A percentile compares a stretch with the other conserved stretches of the same genome.
Conservation (phyloP, 2,888 invertebrate species). For the Uropetala carovei region DNA sequence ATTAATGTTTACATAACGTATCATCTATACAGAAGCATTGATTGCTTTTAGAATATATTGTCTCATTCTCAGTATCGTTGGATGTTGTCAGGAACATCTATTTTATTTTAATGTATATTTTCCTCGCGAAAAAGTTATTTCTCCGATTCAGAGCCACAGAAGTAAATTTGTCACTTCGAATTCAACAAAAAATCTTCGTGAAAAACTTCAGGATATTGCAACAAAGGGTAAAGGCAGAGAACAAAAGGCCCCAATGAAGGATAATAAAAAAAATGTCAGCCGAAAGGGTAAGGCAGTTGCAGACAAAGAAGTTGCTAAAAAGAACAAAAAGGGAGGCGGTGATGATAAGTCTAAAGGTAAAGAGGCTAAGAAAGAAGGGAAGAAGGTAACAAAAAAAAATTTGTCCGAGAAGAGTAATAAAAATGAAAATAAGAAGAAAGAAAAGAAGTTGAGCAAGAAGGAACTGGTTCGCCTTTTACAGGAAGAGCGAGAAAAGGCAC, state of each 20-base stretch:
- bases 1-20: no score
- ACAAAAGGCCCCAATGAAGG: conserved; percentile 73
- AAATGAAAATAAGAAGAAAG: conserved; percentile 65
- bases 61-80: no score
- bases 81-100: no score
- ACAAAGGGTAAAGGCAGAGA: conserved; percentile 75
- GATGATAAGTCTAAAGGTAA: conserved; percentile 74
- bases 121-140: no score
- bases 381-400: neutral
- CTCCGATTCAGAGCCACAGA: no score
- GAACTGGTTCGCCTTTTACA: conserved; percentile 50
- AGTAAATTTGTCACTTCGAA: no score
- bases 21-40: no score
- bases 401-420: conserved; percentile 61
- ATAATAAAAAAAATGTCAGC: conserved; percentile 74
- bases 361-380: conserved; percentile 67
- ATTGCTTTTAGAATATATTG: no score
- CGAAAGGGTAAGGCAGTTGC: conserved; percentile 76
- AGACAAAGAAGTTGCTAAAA: conserved; percentile 71
- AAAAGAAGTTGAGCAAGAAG: conserved; percentile 65
- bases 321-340: conserved; percentile 73
- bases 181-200: no score
- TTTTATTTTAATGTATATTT: no score
- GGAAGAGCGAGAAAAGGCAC: conserved; percentile 18
- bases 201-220: conserved; percentile 72